These are phyloP conservation scores for Microcebus lehilahytsara DNA, from an alignment of 2,113 vertebrate species.

Conservation along the genomic window DNA sequence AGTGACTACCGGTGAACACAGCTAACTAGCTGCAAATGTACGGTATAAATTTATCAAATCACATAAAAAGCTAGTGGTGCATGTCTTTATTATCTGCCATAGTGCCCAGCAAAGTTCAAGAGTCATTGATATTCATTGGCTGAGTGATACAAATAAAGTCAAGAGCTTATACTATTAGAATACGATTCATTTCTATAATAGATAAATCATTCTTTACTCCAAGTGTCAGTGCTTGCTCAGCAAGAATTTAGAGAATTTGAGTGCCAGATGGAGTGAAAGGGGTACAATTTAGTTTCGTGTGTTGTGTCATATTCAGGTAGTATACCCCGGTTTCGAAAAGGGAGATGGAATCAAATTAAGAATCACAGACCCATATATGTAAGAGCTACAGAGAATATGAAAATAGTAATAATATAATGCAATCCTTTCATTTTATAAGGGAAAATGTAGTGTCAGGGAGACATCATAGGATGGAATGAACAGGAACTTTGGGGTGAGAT, in stretches of 20 bases:
- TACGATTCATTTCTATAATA: neutral
- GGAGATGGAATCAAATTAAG: neutral
- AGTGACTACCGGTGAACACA: neutral
- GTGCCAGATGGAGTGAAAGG: neutral
- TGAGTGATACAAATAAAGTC: neutral
- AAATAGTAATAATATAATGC: neutral
- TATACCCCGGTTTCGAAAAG: neutral
- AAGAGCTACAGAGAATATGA: neutral
- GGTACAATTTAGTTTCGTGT: neutral
- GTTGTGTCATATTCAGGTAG: neutral
- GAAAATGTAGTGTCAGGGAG: neutral
- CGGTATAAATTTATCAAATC: neutral
- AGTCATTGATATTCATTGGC: neutral
- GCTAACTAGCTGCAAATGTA: neutral
- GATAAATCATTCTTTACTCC: neutral
- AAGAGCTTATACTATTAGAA: neutral
- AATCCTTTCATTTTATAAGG: neutral
- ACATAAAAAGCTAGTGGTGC: neutral
- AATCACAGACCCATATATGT: neutral
- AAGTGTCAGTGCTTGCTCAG: neutral
- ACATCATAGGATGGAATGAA: neutral
- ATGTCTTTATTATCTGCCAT: neutral
- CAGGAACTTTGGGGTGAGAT: neutral
- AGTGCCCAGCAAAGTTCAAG: neutral
- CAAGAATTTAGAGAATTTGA: neutral